Base-by-base conservation (phyloP, 1,140 invertebrate genomes). In the Temnothorax longispinosus region DNA sequence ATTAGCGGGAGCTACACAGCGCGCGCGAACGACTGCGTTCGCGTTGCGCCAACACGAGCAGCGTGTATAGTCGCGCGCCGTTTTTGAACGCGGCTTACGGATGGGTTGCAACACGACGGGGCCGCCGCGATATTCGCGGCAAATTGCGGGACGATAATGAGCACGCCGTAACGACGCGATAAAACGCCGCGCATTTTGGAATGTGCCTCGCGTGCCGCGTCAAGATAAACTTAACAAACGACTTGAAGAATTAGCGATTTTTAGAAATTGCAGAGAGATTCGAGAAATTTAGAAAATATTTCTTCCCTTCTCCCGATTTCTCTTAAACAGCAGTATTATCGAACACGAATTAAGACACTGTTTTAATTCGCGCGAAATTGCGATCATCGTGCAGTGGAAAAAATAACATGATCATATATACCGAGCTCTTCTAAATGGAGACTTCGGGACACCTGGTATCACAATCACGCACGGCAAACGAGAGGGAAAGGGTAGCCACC, bases 401-500 rank as follows among this genome's bases (percentile, higher is more conserved):
- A 52, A 52, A 35, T 77, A 18, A 6, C 52, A 6, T 10, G 18
- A 27, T 27, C 27, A 27, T 27, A 1, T 27, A 27, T 8, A 2
- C 18, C 56, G 15, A n/a, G 18, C 21, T 41, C 35, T 21, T 62
- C 21, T 35, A 64, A 64, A 64, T 0, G 10, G 6, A n/a, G 38
- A 21, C 35, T 8, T 44, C 35, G 41, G 8, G 4, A 27, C 50
- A 72, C 65, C 50, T 52, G 78, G 50, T 71, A 71, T 50, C 54
- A 32, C 21, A 50, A 75, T 84, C 88, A 80, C 72, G 76, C 86
- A 47, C 64, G 82, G 74, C 82, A 88, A 89, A 84, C 74, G 81
- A 89, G 65, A 86, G 21, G 77, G 82, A 72, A 78, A 91, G 76
- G 74, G 85, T 89, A 85, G 88, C 72, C 85, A 92, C 89, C 91